Base-by-base conservation (phyloP, 2,888 invertebrate species). In the Tipula unca region DNA sequence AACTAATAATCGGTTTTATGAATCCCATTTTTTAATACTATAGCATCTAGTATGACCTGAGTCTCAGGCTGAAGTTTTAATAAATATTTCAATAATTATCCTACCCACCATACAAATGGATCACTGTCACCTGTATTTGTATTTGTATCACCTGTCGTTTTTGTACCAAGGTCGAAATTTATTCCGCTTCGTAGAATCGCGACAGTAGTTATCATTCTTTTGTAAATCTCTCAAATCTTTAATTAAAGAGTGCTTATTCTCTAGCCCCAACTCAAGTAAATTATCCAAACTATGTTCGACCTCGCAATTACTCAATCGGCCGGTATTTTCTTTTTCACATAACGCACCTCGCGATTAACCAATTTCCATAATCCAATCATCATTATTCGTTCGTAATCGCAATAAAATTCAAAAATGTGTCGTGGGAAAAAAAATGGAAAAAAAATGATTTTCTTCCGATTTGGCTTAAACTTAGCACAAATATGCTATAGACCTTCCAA, bases 51-150 rank as follows among this genome's bases (percentile, higher is more conserved):
- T 85, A 96, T 93, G 85, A 93, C 92, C 87, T 94, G 92, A 86
- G 97, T 94, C 42, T 93, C 92, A 0, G 94, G 92, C 88, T 96
- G 96, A 35, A 97, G 97, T 87, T 96, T 93, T 88, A 99, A 93
- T 86, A 99, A 91, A 91, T 96, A 99, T 89, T 96, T 96, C 36
- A 99, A 92, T 90, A 99, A 96, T 92, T 99, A 99, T 0, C 98
- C 98, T 85, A 99, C 94, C 97, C 99, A 99, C 98, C 99, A 99
- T 3, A 97, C 97, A 32, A 97, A 93, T 0, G 99, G 99, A 91
- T 98, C 96, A 0, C 99, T 98, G 90, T 99, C 86, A 99, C 96
- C n/a, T n/a, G n/a, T 88, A 99, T 98, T 17, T 99, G 98, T 87
- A 99, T 91, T 17, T 96, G 95, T 14, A 99, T 91, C 6, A 97